phyloP scores from a whole-genome alignment of 2,797 vertebrate genomes.

The Tenualosa thibaudeaui region DNA sequence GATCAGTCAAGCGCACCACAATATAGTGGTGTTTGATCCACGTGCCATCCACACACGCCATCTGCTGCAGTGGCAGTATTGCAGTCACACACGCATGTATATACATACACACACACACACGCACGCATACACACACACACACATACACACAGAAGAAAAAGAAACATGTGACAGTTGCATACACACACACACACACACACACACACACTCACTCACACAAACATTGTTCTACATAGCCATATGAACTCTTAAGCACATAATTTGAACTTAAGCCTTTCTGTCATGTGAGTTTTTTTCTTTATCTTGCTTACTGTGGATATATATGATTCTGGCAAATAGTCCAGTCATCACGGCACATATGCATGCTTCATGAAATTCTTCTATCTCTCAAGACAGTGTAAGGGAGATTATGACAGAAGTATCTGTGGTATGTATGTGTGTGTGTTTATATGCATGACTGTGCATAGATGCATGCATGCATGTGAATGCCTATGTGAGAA shows the following conservation, averaged over 20 bases:
- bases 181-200: slow-evolving; percentile 28
- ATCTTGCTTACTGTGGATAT: not conserved
- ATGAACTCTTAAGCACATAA: slow-evolving; percentile 17
- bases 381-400: slow-evolving; percentile 10
- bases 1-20: slow-evolving; percentile 37
- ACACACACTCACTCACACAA: not conserved
- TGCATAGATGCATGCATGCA: not conserved
- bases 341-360: slow-evolving; percentile 9
- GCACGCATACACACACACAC: slow-evolving; percentile 6
- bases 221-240: not conserved
- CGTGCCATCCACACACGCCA: slow-evolving; percentile 43
- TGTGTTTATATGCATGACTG: not conserved
- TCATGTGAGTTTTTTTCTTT: not conserved
- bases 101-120: not conserved
- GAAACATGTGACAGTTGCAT: not conserved
- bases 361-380: not conserved
- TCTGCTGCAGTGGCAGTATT: slow-evolving; percentile 30
- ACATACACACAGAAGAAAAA: not conserved
- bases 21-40: slow-evolving; percentile 29
- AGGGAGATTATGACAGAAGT: slow-evolving; percentile 2
- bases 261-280: not conserved
- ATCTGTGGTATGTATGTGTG: slow-evolving; percentile 6
- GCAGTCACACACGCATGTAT: slow-evolving; percentile 12
- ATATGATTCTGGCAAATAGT: not conserved
- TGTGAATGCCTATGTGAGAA: not conserved